Percentiles rank a stretch among this genome's conserved stretches.
These are phyloP conservation scores for Cephalopholis sonnerati DNA, from an alignment of 2,113 vertebrate species.

Conservation along the genomic window DNA sequence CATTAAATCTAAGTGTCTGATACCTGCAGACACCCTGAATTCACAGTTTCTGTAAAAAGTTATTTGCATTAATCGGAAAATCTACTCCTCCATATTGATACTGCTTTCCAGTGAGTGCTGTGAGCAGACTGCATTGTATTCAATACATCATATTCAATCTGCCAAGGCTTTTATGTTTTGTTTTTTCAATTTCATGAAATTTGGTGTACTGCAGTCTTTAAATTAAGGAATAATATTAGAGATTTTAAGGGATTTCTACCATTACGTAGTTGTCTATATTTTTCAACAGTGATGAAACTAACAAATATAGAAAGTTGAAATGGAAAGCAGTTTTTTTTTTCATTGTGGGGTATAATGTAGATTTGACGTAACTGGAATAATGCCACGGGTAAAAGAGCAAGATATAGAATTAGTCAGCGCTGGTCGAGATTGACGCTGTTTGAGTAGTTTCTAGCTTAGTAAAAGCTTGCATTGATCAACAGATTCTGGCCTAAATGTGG, in stretches of 20 bases:
- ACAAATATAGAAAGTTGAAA: not conserved
- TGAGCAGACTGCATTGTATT: not conserved
- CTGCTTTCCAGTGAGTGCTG: not conserved
- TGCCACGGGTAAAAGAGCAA: conserved; percentile 8
- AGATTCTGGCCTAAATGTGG: conserved; percentile 61
- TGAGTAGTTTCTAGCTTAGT: conserved; percentile 61
- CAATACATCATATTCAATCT: not conserved
- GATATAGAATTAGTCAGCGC: conserved; percentile 50
- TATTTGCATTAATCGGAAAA: not conserved
- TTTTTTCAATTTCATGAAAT: not conserved
- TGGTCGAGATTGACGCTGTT: conserved; percentile 41
- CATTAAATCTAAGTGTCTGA: not conserved
- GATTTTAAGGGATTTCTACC: not conserved
- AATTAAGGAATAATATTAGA: not conserved
- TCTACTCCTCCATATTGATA: not conserved
- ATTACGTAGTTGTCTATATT: not conserved
- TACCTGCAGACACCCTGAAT: not conserved
- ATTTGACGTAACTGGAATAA: conserved; percentile 53
- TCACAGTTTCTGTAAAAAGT: not conserved
- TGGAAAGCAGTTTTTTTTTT: conserved; percentile 13
- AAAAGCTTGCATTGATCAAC: conserved; percentile 32
- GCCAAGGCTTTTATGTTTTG: not conserved
- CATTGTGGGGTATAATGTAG: conserved; percentile 3
- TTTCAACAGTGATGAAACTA: not conserved
- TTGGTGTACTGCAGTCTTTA: not conserved